Base-by-base conservation (phyloP, 2,797 vertebrate genomes). In the Oryzias dopingdopingensis region DNA sequence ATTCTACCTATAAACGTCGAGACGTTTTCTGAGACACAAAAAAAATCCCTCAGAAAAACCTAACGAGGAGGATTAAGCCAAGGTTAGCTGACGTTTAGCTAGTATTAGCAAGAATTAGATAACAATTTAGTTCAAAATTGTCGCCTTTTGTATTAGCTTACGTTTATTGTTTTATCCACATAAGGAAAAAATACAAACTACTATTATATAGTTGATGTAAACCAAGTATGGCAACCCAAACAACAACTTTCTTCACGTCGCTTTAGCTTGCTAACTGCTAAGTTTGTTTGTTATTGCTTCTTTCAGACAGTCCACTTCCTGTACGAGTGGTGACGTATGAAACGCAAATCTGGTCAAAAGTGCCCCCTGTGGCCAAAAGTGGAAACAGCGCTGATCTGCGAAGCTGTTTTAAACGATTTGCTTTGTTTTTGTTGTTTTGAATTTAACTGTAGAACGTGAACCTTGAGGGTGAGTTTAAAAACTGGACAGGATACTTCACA, bases 281-380 rank as follows among this genome's bases (percentile, higher is more conserved):
- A 22, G 52, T 61, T 55, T 72, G 79, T 81, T 84, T 47, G 80
- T 88, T 86, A 59, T 84, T 79, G 68, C 79, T 83, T 67, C 67
- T 64, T 52, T 46, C 29, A 12, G 14, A 42, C 29, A 12, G 32
- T 37, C 18, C 13, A 22, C 2, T 41, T 67, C 55, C 64, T 78
- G 70, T 72, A 6, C 40, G 16, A 14, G 14, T 12, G 26, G 1
- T 26, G 41, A 55, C 29, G 52, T 56, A 41, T 15, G 1, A 16
- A 22, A 26, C 14, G 2, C 32, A 37, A 37, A 37, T 1, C 0
- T 2, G 32, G 6, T 4, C 14, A 18, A 65, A 65, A 83, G 84
- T 79, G 84, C 76, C 74, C 2, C 62, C 1, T 22, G 46, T 24
- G 72, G 47, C 8, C 49, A 40, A 22, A 43, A 5, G 24, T 4